phyloP scores from a whole-genome alignment of 2,888 invertebrate species.

The Caenorhabditis angaria region DNA sequence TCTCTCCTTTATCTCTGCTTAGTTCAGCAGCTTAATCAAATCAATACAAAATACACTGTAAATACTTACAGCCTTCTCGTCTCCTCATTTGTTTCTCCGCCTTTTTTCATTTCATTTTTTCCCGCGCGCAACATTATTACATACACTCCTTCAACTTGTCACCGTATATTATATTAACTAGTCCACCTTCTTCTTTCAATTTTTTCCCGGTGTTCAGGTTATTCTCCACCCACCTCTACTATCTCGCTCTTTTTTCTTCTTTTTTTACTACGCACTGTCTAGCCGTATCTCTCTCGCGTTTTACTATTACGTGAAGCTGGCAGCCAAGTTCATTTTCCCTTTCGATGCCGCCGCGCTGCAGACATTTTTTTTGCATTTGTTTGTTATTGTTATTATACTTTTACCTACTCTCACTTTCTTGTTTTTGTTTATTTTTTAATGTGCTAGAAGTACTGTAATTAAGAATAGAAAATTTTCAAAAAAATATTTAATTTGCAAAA shows the following conservation, averaged over 20 bases:
- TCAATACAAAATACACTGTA: background rate
- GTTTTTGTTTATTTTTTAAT: background rate
- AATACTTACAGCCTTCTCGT: background rate
- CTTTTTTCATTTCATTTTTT: background rate
- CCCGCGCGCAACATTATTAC: slow-evolving; percentile 28
- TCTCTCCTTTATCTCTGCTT: too few species aligned
- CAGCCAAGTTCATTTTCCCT: slow-evolving; percentile 3
- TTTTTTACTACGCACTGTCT: slow-evolving; percentile 5
- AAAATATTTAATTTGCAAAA: background rate
- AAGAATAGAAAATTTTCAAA: background rate
- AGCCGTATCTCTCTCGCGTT: background rate
- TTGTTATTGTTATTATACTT: slow-evolving; percentile 2
- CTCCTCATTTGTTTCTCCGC: background rate
- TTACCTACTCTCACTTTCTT: background rate
- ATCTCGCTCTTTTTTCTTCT: slow-evolving; percentile 9
- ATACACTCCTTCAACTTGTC: background rate
- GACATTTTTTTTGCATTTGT: slow-evolving; percentile 17
- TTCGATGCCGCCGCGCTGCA: slow-evolving; percentile 6
- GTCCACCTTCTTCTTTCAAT: slow-evolving; percentile 19
- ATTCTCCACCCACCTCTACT: slow-evolving; percentile 8
- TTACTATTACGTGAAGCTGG: slow-evolving; percentile 1
- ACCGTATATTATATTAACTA: background rate
- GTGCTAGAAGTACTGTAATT: background rate
- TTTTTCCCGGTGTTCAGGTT: slow-evolving; percentile 35
- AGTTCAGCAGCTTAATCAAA: too few species aligned